Percentiles rank a stretch among this genome's conserved stretches.
These are phyloP conservation scores for Sminthopsis crassicaudata DNA, from an alignment of 2,113 vertebrate species.

Conservation along the genomic window DNA sequence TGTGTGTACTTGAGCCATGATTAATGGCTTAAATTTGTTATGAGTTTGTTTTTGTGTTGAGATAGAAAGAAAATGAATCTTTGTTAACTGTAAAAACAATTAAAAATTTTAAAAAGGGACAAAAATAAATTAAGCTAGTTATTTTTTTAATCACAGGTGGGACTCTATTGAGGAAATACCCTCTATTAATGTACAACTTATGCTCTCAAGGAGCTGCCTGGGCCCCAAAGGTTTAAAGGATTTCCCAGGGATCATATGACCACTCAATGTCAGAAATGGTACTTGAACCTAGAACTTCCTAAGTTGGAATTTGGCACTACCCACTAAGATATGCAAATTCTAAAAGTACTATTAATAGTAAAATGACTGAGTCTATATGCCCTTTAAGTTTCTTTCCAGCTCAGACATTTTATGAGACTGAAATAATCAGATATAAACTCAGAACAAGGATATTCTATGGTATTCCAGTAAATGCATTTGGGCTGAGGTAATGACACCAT, in stretches of 20 bases:
- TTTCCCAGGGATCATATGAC: not conserved
- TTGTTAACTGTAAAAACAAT: not conserved
- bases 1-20: not conserved
- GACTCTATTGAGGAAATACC: not conserved
- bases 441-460: not conserved
- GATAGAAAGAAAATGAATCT: not conserved
- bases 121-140: not conserved
- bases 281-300: not conserved
- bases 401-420: not conserved
- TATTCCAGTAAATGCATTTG: not conserved
- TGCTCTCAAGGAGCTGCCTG: not conserved
- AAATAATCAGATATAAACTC: not conserved
- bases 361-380: not conserved
- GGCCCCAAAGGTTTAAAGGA: not conserved
- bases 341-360: not conserved
- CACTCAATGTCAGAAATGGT: not conserved
- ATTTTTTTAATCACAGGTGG: not conserved
- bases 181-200: not conserved
- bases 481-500: not conserved
- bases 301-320: not conserved
- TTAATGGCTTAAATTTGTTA: not conserved
- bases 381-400: not conserved
- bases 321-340: not conserved
- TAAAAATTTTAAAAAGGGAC: not conserved
- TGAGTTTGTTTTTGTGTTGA: not conserved